phyloP scores from a whole-genome alignment of 2,888 invertebrate genomes.

The Thymelicus lineola region DNA sequence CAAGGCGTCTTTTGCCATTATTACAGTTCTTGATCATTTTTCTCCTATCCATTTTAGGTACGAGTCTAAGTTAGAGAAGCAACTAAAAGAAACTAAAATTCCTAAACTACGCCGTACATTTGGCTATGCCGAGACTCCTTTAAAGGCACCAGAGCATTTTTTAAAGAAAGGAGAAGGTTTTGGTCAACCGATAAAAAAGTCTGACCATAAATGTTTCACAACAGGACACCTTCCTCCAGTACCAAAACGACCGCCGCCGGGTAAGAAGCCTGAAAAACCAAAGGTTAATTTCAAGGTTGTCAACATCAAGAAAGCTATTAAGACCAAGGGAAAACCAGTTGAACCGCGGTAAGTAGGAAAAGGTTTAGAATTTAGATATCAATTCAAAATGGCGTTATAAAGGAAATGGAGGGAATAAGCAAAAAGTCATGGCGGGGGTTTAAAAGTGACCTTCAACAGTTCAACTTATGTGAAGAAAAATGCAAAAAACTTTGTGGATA shows the following conservation, averaged over 20 bases:
- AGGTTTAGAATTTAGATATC: background rate
- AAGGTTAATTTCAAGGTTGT: constrained; percentile 82
- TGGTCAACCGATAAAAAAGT: constrained; percentile 68
- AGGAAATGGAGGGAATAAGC: too few relatives aligned
- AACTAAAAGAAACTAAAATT: constrained; percentile 73
- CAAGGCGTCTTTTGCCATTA: background rate
- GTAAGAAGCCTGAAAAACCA: constrained; percentile 62
- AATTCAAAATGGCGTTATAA: too few relatives aligned
- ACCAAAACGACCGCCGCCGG: constrained; percentile 68
- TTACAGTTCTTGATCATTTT: background rate
- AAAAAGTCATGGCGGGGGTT: too few relatives aligned
- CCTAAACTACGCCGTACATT: constrained; percentile 85
- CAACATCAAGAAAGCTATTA: constrained; percentile 86
- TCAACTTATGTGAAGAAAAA: too few relatives aligned
- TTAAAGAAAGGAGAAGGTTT: constrained; percentile 86
- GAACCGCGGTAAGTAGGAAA: constrained; percentile 69
- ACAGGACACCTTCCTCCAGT: constrained; percentile 76
- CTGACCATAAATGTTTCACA: constrained; percentile 69
- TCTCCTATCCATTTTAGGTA: constrained; percentile 62
- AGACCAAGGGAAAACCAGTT: constrained; percentile 81
- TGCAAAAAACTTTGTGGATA: too few relatives aligned
- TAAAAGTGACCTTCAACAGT: too few relatives aligned
- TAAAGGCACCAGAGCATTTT: constrained; percentile 85
- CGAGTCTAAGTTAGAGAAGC: constrained; percentile 78
- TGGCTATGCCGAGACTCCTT: constrained; percentile 87